A percentile compares a stretch with the other conserved stretches of the same genome.
phyloP scores from a whole-genome alignment of 2,888 invertebrate species.

The Autographa pulchrina region DNA sequence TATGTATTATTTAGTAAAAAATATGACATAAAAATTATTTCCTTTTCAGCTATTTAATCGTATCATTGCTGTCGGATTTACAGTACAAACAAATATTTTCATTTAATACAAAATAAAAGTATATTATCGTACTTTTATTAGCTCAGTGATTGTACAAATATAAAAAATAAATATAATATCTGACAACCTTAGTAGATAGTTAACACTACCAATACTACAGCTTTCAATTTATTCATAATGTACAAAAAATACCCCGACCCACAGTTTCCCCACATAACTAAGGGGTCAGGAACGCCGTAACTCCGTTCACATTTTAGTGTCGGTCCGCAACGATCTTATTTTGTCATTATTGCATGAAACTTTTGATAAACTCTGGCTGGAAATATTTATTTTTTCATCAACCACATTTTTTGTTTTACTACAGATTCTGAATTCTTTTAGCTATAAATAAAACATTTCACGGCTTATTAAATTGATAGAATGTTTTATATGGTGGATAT shows the following conservation, averaged over 20 bases:
- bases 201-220: background rate
- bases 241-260: conserved; percentile 1
- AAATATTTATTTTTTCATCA: conserved; percentile 7
- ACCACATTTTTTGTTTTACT: conserved; percentile 4
- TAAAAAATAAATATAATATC: background rate
- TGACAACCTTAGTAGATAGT: background rate
- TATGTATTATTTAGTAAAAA: no score
- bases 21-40: no score
- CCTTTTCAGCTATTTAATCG: background rate
- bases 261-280: conserved; percentile 2
- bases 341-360: conserved; percentile 9
- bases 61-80: background rate
- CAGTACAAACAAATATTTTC: no score
- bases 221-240: conserved; percentile 7
- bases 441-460: background rate
- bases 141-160: no score
- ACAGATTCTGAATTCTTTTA: background rate
- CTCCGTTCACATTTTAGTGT: background rate
- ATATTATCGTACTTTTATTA: no score
- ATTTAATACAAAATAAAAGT: no score
- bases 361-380: conserved; percentile 8
- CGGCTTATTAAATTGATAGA: conserved; percentile 3
- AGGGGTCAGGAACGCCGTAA: conserved; percentile 2
- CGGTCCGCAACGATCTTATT: background rate
- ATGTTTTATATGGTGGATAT: conserved; percentile 1